A percentile compares a stretch with the other conserved stretches of the same genome.
Evolutionary conservation across 2,797 vertebrate genomes (phyloP).

Genomic region (Labeo calbasu): DNA sequence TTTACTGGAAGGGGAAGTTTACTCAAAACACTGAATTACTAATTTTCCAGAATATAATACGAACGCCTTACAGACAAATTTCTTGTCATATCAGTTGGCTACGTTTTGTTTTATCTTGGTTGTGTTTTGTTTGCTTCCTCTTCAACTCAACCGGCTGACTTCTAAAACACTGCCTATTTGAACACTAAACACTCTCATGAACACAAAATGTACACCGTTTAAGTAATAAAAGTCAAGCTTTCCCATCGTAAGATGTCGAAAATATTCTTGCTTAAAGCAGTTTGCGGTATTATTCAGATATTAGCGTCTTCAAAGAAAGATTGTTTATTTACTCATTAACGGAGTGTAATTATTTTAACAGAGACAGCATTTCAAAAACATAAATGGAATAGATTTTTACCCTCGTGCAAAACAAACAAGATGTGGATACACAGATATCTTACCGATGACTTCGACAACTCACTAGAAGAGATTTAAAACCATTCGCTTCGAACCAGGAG

Average conservation of each 20-base stretch:
- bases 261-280: background rate
- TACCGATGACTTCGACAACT: constrained; percentile 40
- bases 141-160: background rate
- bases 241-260: background rate
- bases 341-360: background rate
- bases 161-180: background rate
- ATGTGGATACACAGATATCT: constrained; percentile 3
- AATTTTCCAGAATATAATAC: background rate
- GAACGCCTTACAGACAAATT: background rate
- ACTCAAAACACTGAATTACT: background rate
- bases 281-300: background rate
- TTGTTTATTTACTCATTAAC: background rate
- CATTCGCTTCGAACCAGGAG: constrained; percentile 7
- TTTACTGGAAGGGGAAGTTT: background rate
- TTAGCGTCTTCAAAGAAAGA: background rate
- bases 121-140: background rate
- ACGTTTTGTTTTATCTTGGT: background rate
- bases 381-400: background rate
- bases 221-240: background rate
- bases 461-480: constrained; percentile 19
- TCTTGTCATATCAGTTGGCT: background rate
- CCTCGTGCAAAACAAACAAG: background rate
- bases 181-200: background rate
- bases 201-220: background rate
- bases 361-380: background rate